phyloP scores from a whole-genome alignment of 2,888 invertebrate species.

The Hermaeophaga mercurialis region DNA sequence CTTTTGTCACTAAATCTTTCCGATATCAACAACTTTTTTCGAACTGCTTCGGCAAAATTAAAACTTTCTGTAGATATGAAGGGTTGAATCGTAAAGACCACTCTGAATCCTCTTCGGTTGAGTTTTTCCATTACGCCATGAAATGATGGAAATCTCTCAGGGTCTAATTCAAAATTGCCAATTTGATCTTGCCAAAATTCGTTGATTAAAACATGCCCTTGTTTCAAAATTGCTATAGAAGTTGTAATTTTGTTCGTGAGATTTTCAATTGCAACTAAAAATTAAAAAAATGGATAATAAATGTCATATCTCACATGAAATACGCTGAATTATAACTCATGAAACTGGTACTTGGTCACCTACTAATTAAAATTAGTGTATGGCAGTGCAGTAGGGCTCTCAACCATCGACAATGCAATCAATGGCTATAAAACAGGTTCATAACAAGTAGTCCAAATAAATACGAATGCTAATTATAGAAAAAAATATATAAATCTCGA shows the following conservation, averaged over 20 bases:
- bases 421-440: too few species aligned
- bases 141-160: conserved; percentile 75
- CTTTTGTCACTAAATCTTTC: conserved; percentile 78
- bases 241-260: conserved; percentile 82
- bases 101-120: conserved; percentile 82
- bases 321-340: too few species aligned
- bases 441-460: too few species aligned
- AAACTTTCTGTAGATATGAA: conserved; percentile 86
- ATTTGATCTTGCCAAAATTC: conserved; percentile 84
- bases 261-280: conserved; percentile 69
- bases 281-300: conserved; percentile 13
- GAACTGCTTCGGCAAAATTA: conserved; percentile 81
- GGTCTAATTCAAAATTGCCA: conserved; percentile 87
- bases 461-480: background rate
- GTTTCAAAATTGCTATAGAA: conserved; percentile 73
- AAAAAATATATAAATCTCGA: too few species aligned
- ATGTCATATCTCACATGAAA: too few species aligned
- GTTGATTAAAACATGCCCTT: conserved; percentile 79
- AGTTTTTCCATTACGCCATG: conserved; percentile 80
- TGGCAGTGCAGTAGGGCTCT: too few species aligned
- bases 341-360: too few species aligned
- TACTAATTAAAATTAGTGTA: too few species aligned
- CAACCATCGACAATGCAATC: too few species aligned
- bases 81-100: conserved; percentile 88
- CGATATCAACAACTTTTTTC: conserved; percentile 75